Evolutionary conservation across 2,888 invertebrate species (phyloP).

Genomic region (Agonopterix alstromeriana): DNA sequence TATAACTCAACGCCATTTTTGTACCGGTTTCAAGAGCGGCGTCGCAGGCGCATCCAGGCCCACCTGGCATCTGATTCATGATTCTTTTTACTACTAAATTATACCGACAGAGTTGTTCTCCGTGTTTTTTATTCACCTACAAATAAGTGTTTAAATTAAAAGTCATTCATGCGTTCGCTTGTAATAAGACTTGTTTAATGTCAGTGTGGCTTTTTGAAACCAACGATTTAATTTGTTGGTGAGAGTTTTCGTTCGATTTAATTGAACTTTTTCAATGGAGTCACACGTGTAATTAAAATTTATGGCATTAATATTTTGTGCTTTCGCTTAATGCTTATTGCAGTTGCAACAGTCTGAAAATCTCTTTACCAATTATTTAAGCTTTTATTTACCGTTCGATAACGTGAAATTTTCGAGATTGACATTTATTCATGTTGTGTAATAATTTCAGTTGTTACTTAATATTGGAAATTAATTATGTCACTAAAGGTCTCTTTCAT

Average conservation of each 20-base stretch:
- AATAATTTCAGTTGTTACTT: no score
- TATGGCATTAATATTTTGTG: no score
- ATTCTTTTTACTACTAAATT: conserved; percentile 27
- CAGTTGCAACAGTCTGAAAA: no score
- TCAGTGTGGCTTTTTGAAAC: background rate
- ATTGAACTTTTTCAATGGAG: background rate
- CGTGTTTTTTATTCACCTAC: conserved; percentile 28
- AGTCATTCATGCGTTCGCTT: conserved; percentile 44
- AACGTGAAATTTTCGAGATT: no score
- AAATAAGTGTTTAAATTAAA: conserved; percentile 43
- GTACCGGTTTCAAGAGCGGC: conserved; percentile 18
- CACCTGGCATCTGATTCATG: conserved; percentile 41
- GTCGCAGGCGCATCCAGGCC: conserved; percentile 22
- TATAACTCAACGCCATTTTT: conserved; percentile 9
- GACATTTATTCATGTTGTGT: no score
- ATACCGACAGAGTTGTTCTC: conserved; percentile 32
- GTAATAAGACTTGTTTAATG: conserved; percentile 23
- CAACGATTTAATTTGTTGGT: background rate
- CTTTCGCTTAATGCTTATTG: no score
- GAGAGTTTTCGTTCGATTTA: background rate
- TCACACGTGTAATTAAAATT: background rate
- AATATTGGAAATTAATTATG: no score
- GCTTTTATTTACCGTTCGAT: no score
- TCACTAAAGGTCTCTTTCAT: no score
- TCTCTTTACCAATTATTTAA: no score